These are phyloP conservation scores for Pyrrhura leucotis DNA, from an alignment of 2,797 vertebrate genomes.

Conservation along the genomic window DNA sequence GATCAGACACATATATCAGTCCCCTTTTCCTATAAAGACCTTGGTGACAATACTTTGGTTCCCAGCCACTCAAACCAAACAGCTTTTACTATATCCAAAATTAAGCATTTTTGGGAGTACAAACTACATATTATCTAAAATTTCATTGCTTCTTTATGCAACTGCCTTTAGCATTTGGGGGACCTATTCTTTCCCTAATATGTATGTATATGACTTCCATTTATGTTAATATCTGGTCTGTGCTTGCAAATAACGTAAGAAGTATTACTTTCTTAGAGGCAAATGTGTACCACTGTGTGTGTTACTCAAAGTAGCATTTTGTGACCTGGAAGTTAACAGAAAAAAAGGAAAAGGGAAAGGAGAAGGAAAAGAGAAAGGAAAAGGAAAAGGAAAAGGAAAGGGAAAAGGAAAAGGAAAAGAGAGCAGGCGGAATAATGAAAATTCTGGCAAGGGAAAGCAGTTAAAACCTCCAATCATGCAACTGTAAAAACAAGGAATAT, in stretches of 20 bases:
- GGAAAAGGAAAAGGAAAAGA: background rate
- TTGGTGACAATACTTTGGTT: background rate
- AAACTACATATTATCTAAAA: slow-evolving; percentile 39
- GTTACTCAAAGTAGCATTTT: background rate
- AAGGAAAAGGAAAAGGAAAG: background rate
- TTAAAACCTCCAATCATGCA: background rate
- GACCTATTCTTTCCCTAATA: background rate
- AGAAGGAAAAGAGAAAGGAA: background rate
- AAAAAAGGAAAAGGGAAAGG: background rate
- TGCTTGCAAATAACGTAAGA: slow-evolving; percentile 12
- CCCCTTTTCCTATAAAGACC: background rate
- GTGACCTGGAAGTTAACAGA: background rate
- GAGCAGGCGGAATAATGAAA: background rate
- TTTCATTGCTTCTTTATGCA: slow-evolving; percentile 43
- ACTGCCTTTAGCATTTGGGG: background rate
- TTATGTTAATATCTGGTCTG: background rate
- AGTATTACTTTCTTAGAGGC: slow-evolving; percentile 23
- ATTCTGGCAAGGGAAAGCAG: background rate
- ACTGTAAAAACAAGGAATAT: background rate
- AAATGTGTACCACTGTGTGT: background rate
- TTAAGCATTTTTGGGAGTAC: slow-evolving; percentile 32
- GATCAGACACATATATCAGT: background rate
- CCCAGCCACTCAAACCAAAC: slow-evolving; percentile 7
- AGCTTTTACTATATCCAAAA: slow-evolving; percentile 22
- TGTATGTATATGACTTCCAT: background rate